These are phyloP conservation scores for Calcarius ornatus DNA, from an alignment of 2,113 vertebrate species.

Conservation along the genomic window DNA sequence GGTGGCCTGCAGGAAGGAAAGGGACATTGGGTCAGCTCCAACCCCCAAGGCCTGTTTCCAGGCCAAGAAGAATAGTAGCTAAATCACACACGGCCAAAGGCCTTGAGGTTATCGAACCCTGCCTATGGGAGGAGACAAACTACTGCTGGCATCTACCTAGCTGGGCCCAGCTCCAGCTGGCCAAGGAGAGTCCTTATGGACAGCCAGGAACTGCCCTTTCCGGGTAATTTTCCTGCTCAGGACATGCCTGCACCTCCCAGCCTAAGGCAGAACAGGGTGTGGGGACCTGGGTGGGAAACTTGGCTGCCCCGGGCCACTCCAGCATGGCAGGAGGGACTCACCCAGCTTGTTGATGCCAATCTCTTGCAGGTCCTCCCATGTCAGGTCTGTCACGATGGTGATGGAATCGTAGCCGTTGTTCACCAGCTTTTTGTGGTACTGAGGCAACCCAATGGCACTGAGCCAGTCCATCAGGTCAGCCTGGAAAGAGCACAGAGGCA, in stretches of 20 bases:
- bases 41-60: neutral
- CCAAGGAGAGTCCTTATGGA: neutral
- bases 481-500: constrained; percentile 40
- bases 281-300: neutral
- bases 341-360: constrained; percentile 95
- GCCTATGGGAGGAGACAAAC: neutral
- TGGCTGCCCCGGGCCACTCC: neutral
- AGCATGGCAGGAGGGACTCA: constrained; percentile 39
- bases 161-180: neutral
- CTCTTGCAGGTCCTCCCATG: constrained; percentile 95
- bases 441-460: constrained; percentile 86
- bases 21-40: neutral
- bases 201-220: neutral
- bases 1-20: constrained; percentile 81
- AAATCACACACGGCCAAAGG: neutral
- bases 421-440: constrained; percentile 91
- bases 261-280: accelerated
- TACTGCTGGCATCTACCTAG: neutral
- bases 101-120: neutral
- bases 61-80: neutral
- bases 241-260: neutral
- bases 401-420: constrained; percentile 95
- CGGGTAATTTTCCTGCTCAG: too few relatives aligned
- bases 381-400: constrained; percentile 88
- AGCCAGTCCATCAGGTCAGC: constrained; percentile 91